These are phyloP conservation scores for Microcebus ravelobensis DNA, from an alignment of 2,113 vertebrate genomes.

Conservation along the genomic window DNA sequence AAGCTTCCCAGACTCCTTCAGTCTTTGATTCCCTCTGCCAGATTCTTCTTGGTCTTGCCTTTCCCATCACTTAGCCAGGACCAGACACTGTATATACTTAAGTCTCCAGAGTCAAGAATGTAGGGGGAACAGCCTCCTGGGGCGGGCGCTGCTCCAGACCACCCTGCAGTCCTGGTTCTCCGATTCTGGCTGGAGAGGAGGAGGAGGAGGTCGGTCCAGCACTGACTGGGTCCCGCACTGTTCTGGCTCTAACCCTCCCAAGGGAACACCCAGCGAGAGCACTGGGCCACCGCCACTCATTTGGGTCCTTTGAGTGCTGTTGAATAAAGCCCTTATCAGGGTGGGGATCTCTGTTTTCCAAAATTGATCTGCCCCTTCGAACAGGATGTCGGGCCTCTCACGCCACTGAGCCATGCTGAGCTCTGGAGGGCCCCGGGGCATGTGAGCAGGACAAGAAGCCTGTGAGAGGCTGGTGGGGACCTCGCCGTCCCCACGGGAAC, in stretches of 20 bases:
- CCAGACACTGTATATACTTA: neutral
- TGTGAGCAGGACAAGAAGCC: constrained; percentile 7
- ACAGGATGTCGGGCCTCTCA: constrained; percentile 38
- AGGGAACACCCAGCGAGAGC: neutral
- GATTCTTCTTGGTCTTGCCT: neutral
- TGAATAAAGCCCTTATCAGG: constrained; percentile 62
- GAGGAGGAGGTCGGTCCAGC: neutral
- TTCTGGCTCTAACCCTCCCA: neutral
- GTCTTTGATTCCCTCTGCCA: neutral
- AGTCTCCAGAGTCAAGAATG: neutral
- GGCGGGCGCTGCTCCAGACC: neutral
- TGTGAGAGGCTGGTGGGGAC: constrained; percentile 19
- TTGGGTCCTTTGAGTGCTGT: constrained; percentile 37
- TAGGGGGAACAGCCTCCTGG: neutral
- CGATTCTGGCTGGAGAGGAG: no score
- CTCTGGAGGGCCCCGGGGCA: neutral
- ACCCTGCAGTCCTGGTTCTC: neutral
- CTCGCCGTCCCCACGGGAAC: constrained; percentile 14
- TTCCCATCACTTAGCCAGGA: neutral
- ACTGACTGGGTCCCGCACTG: neutral
- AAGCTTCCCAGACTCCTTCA: neutral
- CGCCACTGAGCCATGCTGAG: constrained; percentile 14
- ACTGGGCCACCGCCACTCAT: neutral
- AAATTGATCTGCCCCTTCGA: neutral
- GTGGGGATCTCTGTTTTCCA: constrained; percentile 61